Conservation (phyloP, 2,797 vertebrate species). For the Leucoraja ocellata region DNA sequence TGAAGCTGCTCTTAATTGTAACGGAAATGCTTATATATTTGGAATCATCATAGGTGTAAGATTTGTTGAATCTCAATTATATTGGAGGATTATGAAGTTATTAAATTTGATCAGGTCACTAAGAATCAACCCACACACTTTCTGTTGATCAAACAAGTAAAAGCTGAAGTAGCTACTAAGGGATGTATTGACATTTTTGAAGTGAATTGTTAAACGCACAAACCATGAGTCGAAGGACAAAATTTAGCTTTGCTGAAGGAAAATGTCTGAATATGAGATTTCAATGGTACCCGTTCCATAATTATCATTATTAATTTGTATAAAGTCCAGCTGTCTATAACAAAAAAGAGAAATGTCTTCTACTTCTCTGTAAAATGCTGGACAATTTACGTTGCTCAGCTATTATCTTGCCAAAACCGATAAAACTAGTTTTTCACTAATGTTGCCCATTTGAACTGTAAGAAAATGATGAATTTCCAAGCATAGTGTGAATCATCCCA, state of each 20-base stretch:
- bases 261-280: background rate
- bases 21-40: background rate
- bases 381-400: background rate
- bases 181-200: no score
- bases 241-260: background rate
- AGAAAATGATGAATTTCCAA: background rate
- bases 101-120: background rate
- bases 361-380: background rate
- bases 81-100: background rate
- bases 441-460: background rate
- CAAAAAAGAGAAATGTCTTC: background rate
- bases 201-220: background rate
- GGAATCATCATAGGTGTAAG: background rate
- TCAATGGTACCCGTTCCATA: background rate
- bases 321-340: background rate
- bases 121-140: no score
- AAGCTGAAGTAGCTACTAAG: no score
- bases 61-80: background rate
- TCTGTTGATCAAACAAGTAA: no score
- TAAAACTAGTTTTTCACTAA: background rate
- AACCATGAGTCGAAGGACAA: background rate
- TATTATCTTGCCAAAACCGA: no score
- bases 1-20: background rate
- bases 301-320: background rate
- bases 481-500: background rate